Evolutionary conservation across 2,113 vertebrate species (phyloP).

Genomic region (Todiramphus saurophagus): DNA sequence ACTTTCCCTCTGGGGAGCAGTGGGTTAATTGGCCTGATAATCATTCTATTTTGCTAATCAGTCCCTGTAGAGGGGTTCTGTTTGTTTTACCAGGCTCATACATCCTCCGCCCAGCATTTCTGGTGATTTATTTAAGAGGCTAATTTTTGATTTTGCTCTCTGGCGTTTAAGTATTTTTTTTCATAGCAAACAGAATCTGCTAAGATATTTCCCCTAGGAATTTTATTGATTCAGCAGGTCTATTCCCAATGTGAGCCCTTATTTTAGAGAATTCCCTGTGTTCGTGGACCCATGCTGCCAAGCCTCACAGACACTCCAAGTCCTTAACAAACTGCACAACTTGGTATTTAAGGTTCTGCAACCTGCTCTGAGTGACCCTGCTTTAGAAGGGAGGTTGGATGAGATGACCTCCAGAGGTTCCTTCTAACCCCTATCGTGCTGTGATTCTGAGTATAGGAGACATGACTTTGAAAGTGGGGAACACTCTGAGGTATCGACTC

Average conservation of each 20-base stretch:
- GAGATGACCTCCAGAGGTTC: neutral
- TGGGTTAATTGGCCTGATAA: slow-evolving; percentile 61
- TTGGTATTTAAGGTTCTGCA: neutral
- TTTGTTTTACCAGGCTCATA: slow-evolving; percentile 19
- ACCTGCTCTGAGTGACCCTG: neutral
- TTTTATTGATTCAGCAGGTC: slow-evolving; percentile 26
- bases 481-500: neutral
- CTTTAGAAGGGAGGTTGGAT: neutral
- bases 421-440: neutral
- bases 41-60: slow-evolving; percentile 44
- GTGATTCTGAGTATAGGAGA: neutral
- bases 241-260: neutral
- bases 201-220: slow-evolving; percentile 13
- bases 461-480: neutral
- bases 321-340: neutral
- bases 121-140: slow-evolving; percentile 37
- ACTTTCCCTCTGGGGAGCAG: neutral
- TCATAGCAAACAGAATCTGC: neutral
- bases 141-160: slow-evolving; percentile 24
- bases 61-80: slow-evolving; percentile 48
- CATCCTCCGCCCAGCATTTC: neutral
- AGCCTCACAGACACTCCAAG: neutral
- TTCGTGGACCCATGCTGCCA: neutral
- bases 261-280: neutral
- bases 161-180: neutral